A percentile compares a stretch with the other conserved stretches of the same genome.
These are phyloP conservation scores for Brachypodius melanocephalos DNA, from an alignment of 2,113 vertebrate genomes.

Conservation along the genomic window DNA sequence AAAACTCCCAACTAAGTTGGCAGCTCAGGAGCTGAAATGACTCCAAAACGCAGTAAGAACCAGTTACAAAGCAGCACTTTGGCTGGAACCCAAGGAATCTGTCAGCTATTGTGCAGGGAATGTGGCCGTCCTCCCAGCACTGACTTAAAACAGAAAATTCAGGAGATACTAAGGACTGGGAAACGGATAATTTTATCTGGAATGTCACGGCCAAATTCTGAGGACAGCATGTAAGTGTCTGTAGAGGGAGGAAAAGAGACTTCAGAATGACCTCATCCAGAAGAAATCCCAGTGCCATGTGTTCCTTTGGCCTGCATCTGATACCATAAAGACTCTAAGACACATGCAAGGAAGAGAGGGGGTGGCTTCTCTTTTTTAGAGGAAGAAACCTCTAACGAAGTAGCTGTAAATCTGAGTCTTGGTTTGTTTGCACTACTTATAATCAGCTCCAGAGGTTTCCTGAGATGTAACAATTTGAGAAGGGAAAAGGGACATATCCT, in stretches of 20 bases:
- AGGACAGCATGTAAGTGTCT: constrained; percentile 57
- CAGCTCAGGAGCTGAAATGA: neutral
- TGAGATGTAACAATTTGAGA: neutral
- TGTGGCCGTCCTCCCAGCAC: constrained; percentile 26
- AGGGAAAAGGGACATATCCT: neutral
- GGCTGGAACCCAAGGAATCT: constrained; percentile 54
- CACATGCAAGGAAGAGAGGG: neutral
- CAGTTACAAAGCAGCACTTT: neutral
- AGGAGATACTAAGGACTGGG: constrained; percentile 14
- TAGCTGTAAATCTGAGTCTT: neutral
- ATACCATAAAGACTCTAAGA: constrained; percentile 11
- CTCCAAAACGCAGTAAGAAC: constrained; percentile 7
- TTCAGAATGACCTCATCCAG: constrained; percentile 68
- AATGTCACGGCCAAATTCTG: constrained; percentile 55
- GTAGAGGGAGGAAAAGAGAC: neutral
- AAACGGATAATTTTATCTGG: constrained; percentile 66
- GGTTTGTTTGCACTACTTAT: neutral
- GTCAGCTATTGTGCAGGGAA: constrained; percentile 53
- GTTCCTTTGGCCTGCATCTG: constrained; percentile 42
- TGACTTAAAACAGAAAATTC: constrained; percentile 41
- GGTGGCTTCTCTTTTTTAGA: neutral
- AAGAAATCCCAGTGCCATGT: constrained; percentile 67
- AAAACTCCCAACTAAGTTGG: neutral
- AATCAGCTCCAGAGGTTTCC: neutral
- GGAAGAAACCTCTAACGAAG: neutral